Base-by-base conservation (phyloP, 2,888 invertebrate species). In the Noctua janthina region DNA sequence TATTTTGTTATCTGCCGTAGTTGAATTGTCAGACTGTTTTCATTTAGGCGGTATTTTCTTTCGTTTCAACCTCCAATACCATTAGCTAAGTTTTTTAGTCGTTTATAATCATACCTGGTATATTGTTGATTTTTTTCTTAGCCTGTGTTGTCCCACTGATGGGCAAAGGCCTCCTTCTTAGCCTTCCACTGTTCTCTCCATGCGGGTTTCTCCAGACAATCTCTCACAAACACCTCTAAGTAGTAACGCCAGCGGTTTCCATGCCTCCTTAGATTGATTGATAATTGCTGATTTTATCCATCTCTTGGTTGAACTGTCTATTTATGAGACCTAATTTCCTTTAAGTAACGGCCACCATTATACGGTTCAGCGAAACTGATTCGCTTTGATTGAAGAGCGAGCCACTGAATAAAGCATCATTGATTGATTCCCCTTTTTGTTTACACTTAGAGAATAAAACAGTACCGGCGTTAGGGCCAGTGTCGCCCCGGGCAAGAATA, bases 301-400 rank as follows among this genome's bases (percentile, higher is more conserved):
- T 11, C 23, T n/a, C n/a, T n/a, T 49, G 17, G 7, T 5, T 17
- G 23, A 49, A 10, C 23, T n/a, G 35, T 35, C 2, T 39, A 11
- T 49, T 72, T 7, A 23, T 10, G 15, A 62, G 15, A 62, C 29
- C 5, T 15, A 29, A 62, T 62, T 62, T 15, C 6, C 2, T 62
- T 62, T 15, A 62, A 46, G 23, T 29, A 72, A 59, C 13, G 6
- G 6, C 59, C 11, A 64, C 35, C 29, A 8, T 2, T n/a, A 43
- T 72, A 62, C 11, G 23, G 6, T 70, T 70, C n/a, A 7, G 73
- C 49, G n/a, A 35, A 74, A 49, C n/a, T 39, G 17, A 72, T 49
- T 62, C 7, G 29, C 29, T 62, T 62, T 7, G 62, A 29, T 62
- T 62, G 15, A 23, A 29, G 15, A 64, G 35, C 64, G 35, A 20